A percentile compares a stretch with the other conserved stretches of the same genome.
These are phyloP conservation scores for Benitochromis conjunctus DNA, from an alignment of 2,113 vertebrate genomes.

Conservation along the genomic window DNA sequence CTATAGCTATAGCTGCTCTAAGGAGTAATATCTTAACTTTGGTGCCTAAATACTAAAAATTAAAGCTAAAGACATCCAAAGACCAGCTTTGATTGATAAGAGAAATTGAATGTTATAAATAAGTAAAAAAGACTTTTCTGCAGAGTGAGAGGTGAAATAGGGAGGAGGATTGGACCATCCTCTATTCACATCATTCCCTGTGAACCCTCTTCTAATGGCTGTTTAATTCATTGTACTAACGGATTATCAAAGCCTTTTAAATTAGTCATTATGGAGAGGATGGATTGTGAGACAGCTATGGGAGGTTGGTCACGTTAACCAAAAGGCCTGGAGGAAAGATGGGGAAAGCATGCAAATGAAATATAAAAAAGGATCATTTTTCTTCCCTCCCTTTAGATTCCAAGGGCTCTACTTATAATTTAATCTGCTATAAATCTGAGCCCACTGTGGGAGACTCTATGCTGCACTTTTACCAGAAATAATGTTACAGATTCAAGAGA, in stretches of 20 bases:
- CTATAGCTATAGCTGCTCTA: background rate
- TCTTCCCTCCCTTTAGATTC: constrained; percentile 25
- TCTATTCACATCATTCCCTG: constrained; percentile 16
- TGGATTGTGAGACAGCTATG: constrained; percentile 48
- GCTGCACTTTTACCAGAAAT: constrained; percentile 49
- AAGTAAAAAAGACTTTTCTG: background rate
- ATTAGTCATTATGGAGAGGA: constrained; percentile 61
- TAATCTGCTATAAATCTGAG: constrained; percentile 50
- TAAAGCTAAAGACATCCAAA: background rate
- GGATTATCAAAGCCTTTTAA: constrained; percentile 68
- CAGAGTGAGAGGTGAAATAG: background rate
- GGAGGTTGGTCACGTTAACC: constrained; percentile 44
- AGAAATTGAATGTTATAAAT: background rate
- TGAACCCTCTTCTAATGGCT: constrained; percentile 48
- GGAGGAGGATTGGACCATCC: background rate
- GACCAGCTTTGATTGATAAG: background rate
- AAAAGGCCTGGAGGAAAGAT: constrained; percentile 40
- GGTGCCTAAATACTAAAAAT: background rate
- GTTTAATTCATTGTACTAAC: constrained; percentile 61
- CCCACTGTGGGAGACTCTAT: constrained; percentile 18
- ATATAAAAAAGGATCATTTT: constrained; percentile 33
- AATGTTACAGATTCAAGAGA: constrained; percentile 48
- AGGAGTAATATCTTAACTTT: background rate
- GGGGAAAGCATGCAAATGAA: constrained; percentile 61
- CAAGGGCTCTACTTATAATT: constrained; percentile 35